These are phyloP conservation scores for Volucella inflata DNA, from an alignment of 2,888 invertebrate species.

Conservation along the genomic window DNA sequence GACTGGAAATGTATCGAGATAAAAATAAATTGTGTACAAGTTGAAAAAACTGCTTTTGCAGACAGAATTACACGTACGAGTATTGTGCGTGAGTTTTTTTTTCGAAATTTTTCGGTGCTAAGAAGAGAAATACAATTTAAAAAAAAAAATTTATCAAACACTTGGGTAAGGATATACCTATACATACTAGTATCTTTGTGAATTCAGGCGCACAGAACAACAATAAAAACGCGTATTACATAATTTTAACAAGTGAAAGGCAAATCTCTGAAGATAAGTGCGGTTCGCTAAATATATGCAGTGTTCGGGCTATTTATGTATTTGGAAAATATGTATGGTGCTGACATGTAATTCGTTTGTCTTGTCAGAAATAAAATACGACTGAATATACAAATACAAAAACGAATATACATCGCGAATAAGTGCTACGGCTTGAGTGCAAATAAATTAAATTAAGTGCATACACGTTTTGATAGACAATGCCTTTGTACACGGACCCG, in stretches of 20 bases:
- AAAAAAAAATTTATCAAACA: constrained; percentile 31
- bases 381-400: constrained; percentile 12
- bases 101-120: constrained; percentile 6
- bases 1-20: constrained; percentile 38
- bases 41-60: background rate
- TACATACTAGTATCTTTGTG: constrained; percentile 14
- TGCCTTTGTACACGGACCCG: constrained; percentile 89
- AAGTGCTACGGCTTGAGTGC: constrained; percentile 8
- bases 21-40: constrained; percentile 53
- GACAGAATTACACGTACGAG: background rate
- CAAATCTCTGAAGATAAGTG: constrained; percentile 68
- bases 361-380: constrained; percentile 52
- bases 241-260: constrained; percentile 49
- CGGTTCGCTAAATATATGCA: constrained; percentile 66
- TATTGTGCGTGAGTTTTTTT: background rate
- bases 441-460: constrained; percentile 19
- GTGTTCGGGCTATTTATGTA: constrained; percentile 63
- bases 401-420: constrained; percentile 15
- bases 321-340: constrained; percentile 63
- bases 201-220: constrained; percentile 53
- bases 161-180: constrained; percentile 11
- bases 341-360: constrained; percentile 61
- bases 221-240: constrained; percentile 61
- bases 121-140: constrained; percentile 19
- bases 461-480: constrained; percentile 77